Evolutionary conservation across 2,888 invertebrate genomes (phyloP).

Genomic region (Lasioglossum villosulum): DNA sequence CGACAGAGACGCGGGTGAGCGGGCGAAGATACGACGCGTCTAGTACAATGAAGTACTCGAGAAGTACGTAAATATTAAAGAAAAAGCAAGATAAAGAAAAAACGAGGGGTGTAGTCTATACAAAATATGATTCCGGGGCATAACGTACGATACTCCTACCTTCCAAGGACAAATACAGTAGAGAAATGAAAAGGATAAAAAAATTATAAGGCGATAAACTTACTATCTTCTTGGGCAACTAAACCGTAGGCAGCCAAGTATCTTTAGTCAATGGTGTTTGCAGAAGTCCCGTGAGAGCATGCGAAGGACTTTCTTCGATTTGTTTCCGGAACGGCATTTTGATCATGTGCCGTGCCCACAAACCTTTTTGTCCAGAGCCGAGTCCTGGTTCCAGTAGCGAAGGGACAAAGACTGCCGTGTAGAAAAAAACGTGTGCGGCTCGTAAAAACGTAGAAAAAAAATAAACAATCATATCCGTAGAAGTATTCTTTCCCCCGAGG

Average conservation of each 20-base stretch:
- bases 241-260: constrained; percentile 60
- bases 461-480: constrained; percentile 56
- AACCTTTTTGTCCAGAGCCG: constrained; percentile 39
- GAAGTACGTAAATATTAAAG: constrained; percentile 17
- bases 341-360: constrained; percentile 10
- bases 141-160: constrained; percentile 62
- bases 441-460: constrained; percentile 29
- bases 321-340: constrained; percentile 27
- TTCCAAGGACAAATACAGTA: constrained; percentile 69
- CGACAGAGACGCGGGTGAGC: constrained; percentile 78
- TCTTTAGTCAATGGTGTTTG: constrained; percentile 63
- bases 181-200: constrained; percentile 22
- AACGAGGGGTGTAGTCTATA: constrained; percentile 23
- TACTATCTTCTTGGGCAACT: constrained; percentile 55
- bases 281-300: constrained; percentile 43
- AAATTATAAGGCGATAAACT: constrained; percentile 43
- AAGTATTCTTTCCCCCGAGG: constrained; percentile 16
- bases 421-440: constrained; percentile 31
- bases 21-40: constrained; percentile 83
- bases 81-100: not conserved
- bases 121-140: constrained; percentile 24
- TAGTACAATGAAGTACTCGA: constrained; percentile 67
- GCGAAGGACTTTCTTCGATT: constrained; percentile 49
- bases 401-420: constrained; percentile 64
- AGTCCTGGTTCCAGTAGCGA: constrained; percentile 11